These are phyloP conservation scores for Drosophila birchii DNA, from an alignment of 2,888 invertebrate species.

Conservation along the genomic window DNA sequence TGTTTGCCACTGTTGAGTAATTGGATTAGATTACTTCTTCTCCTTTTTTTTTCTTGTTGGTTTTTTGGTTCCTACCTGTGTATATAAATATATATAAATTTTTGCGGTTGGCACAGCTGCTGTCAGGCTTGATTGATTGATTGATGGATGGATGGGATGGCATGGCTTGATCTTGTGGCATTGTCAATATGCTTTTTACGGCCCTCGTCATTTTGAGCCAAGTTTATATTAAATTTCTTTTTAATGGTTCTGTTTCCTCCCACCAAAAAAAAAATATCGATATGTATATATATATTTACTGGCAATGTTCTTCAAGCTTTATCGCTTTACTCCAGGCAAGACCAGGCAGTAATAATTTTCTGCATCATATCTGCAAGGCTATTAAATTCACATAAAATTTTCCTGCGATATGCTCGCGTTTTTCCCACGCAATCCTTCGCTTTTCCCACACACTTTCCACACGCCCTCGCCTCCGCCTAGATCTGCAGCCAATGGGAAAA, in stretches of 20 bases:
- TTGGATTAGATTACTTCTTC: constrained; percentile 79
- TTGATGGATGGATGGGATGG: constrained; percentile 53
- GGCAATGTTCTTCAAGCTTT: background rate
- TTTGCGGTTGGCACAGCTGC: constrained; percentile 51
- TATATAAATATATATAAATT: constrained; percentile 49
- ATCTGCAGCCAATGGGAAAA: constrained; percentile 70
- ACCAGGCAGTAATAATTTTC: constrained; percentile 66
- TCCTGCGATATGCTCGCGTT: constrained; percentile 40
- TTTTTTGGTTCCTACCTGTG: constrained; percentile 42
- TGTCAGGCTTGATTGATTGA: constrained; percentile 75
- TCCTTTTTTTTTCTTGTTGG: background rate
- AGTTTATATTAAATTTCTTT: constrained; percentile 71
- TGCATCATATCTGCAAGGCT: constrained; percentile 74
- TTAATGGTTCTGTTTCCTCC: constrained; percentile 54
- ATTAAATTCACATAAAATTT: constrained; percentile 71
- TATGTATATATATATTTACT: constrained; percentile 4
- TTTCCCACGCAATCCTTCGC: constrained; percentile 45
- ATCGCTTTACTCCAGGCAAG: constrained; percentile 11
- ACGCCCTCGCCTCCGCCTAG: constrained; percentile 6
- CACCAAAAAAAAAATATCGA: constrained; percentile 6
- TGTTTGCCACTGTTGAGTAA: constrained; percentile 80
- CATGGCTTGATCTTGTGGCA: constrained; percentile 36
- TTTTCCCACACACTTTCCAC: constrained; percentile 26
- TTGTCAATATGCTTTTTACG: constrained; percentile 69
- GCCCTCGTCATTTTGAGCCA: constrained; percentile 44